Percentiles rank a stretch among this genome's conserved stretches.
Evolutionary conservation across 1,140 invertebrate species (phyloP).

Genomic region (Bombyx mori): DNA sequence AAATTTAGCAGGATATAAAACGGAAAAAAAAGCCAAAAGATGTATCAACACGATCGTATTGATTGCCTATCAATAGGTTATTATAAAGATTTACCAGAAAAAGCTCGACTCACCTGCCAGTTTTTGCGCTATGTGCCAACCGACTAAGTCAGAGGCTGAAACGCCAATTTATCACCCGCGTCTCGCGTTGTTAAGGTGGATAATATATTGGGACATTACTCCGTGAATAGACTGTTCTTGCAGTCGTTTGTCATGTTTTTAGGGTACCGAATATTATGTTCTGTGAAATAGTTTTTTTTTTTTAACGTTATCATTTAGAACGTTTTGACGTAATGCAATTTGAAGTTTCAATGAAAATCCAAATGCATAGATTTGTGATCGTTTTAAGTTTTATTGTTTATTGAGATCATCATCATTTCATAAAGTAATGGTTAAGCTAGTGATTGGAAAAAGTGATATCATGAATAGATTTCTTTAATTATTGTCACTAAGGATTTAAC

Average conservation of each 20-base stretch:
- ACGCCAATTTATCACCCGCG: constrained; percentile 7
- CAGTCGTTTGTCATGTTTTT: constrained; percentile 43
- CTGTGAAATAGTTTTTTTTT: too few species aligned
- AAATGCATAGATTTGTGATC: too few species aligned
- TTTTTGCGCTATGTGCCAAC: constrained; percentile 3
- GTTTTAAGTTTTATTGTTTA: too few species aligned
- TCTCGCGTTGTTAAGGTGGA: constrained; percentile 35
- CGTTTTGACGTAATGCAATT: too few species aligned
- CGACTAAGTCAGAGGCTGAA: neutral
- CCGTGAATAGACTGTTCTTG: constrained; percentile 45
- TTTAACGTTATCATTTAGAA: too few species aligned
- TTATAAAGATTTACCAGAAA: constrained; percentile 1
- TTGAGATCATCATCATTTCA: too few species aligned
- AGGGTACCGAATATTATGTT: constrained; percentile 1
- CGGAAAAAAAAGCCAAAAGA: neutral
- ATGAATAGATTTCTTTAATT: too few species aligned
- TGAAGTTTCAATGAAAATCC: too few species aligned
- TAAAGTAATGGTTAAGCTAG: too few species aligned
- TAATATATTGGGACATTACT: constrained; percentile 59
- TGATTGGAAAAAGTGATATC: too few species aligned
- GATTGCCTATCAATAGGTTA: neutral
- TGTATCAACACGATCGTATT: neutral
- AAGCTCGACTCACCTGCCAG: neutral
- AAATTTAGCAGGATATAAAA: neutral
- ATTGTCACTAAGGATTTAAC: too few species aligned